phyloP scores from a whole-genome alignment of 2,888 invertebrate genomes.

The Caenorhabditis wallacei region DNA sequence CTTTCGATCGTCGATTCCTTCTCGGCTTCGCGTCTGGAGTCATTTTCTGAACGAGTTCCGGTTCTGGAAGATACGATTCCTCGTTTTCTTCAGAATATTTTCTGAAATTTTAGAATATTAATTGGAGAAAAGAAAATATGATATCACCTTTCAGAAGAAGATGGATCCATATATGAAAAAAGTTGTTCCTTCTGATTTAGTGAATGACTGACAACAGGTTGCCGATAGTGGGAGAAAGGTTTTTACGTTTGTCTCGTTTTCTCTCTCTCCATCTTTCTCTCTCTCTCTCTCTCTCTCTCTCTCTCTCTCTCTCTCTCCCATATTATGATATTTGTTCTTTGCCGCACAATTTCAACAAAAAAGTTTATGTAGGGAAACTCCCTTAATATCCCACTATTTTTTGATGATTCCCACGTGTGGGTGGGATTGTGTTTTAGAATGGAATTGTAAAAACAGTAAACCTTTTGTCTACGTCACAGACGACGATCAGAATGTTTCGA shows the following conservation, averaged over 20 bases:
- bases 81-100: constrained; percentile 14
- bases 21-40: constrained; percentile 3
- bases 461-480: constrained; percentile 14
- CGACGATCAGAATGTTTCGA: constrained; percentile 19
- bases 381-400: background rate
- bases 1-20: background rate
- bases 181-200: constrained; percentile 7
- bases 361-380: constrained; percentile 25
- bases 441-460: constrained; percentile 1
- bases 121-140: background rate
- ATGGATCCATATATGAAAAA: constrained; percentile 21
- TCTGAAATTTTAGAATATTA: constrained; percentile 1
- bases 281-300: constrained; percentile 9
- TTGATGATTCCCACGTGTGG: constrained; percentile 21
- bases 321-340: constrained; percentile 50
- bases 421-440: constrained; percentile 25
- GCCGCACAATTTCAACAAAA: constrained; percentile 29
- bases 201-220: constrained; percentile 31
- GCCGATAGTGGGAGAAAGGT: constrained; percentile 13
- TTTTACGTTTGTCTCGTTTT: too few species aligned
- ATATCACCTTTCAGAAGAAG: constrained; percentile 15
- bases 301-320: background rate
- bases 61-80: constrained; percentile 12
- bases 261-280: too few species aligned
- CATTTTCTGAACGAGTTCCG: background rate